Base-by-base conservation (phyloP, 2,888 invertebrate genomes). In the Emmelina monodactyla region DNA sequence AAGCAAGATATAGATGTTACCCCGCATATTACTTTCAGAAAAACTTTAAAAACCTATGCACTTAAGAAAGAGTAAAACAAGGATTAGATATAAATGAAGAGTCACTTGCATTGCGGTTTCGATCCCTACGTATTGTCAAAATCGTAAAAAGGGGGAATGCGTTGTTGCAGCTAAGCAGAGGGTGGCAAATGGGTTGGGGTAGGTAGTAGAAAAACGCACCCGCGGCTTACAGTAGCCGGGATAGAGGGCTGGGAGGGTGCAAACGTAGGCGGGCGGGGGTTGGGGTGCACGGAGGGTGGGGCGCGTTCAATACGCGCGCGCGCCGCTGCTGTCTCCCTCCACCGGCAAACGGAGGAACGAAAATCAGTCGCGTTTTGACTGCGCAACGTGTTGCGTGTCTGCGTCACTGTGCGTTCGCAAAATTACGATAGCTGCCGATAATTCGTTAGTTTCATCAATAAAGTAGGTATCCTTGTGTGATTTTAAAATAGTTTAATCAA, bases 221-320 rank as follows among this genome's bases (percentile, higher is more conserved):
- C 35, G 37, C 33, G 35, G 44, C 39, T 40, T 42, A 34, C 34
- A 37, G 44, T 39, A 45, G 55, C 58, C 49, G 52, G 51, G 47
- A 45, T 43, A 45, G 54, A 44, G 49, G 47, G 51, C n/a, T n/a
- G 57, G 55, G 60, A 62, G 63, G 46, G 50, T 55, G 57, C 68
- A 65, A 62, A 61, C n/a, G n/a, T n/a, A n/a, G 61, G 49, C 50
- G 46, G 44, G 64, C 60, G 65, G 60, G 70, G 66, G 66, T n/a
- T 55, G 65, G 59, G 48, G 55, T 50, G 50, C 47, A 58, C 63
- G 62, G 56, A 46, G 58, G 60, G 62, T 62, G 62, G 63, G 58
- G 54, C 57, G 47, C 73, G 75, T 58, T 76, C 76, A 62, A 78
- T 76, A 75, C 72, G 73, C 76, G 76, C 76, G 72, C 76, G 79